Evolutionary conservation across 2,888 invertebrate genomes (phyloP).

Genomic region (Phymatocera aterrima): DNA sequence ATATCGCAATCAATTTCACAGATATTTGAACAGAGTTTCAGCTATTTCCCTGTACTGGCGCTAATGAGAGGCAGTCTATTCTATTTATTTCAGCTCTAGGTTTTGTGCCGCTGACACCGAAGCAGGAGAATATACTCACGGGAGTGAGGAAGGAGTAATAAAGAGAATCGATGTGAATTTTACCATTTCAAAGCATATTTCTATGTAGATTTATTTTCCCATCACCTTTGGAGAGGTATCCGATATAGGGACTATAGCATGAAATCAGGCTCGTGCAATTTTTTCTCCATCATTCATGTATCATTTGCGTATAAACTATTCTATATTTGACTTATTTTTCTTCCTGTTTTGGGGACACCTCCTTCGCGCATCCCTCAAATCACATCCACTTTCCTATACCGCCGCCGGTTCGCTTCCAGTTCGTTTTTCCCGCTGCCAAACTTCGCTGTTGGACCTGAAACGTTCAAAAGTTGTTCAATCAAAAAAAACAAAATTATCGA

Average conservation of each 20-base stretch:
- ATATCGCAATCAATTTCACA: no score
- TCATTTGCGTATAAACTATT: conserved; percentile 50
- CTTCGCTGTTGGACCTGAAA: conserved; percentile 57
- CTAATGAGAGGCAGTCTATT: no score
- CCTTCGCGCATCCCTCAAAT: neutral
- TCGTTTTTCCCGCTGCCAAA: conserved; percentile 65
- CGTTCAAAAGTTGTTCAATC: neutral
- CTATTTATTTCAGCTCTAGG: no score
- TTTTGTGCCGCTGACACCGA: no score
- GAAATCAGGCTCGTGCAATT: conserved; percentile 16
- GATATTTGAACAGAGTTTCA: no score
- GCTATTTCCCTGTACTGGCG: no score
- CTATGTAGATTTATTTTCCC: conserved; percentile 43
- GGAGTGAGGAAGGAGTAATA: neutral
- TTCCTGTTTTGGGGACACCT: neutral
- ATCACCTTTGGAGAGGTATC: conserved; percentile 31
- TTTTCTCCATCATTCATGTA: neutral
- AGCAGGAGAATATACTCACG: neutral
- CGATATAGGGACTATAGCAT: conserved; percentile 10
- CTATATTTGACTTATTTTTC: conserved; percentile 23
- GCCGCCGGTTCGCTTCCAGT: conserved; percentile 50
- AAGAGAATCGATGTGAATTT: neutral
- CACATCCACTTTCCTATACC: conserved; percentile 33
- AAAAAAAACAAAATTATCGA: neutral
- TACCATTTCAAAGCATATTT: conserved; percentile 8